Evolutionary conservation across 2,113 vertebrate species (phyloP).

Genomic region (Mormoops blainvillei): DNA sequence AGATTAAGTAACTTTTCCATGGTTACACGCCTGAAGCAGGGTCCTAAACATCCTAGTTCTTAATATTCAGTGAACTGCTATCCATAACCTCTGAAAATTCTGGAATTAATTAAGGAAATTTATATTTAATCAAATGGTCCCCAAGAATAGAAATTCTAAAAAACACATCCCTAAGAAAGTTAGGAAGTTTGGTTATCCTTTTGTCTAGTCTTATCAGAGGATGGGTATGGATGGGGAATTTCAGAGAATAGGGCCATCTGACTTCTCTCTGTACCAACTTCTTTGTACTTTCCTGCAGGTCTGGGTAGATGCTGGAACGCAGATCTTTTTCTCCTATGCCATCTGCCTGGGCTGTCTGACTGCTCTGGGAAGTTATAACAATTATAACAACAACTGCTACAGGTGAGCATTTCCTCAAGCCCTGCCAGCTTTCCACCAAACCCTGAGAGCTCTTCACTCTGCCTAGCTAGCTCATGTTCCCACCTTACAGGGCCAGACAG

Average conservation of each 20-base stretch:
- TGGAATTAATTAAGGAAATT: not conserved
- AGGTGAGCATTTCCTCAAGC: conserved; percentile 80
- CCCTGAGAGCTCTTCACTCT: not conserved
- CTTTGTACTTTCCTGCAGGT: conserved; percentile 81
- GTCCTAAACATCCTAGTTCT: not conserved
- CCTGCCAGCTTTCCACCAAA: not conserved
- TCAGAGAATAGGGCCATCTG: not conserved
- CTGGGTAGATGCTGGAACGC: conserved; percentile 98
- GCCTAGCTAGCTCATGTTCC: not conserved
- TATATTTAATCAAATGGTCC: not conserved
- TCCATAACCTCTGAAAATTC: not conserved
- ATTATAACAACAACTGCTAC: conserved; percentile 99
- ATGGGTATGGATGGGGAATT: not conserved
- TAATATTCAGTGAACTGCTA: not conserved
- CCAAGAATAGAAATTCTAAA: not conserved
- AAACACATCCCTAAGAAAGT: not conserved
- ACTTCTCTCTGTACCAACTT: not conserved
- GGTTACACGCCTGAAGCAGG: not conserved
- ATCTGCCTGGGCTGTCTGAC: conserved; percentile 98
- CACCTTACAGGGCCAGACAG: not conserved
- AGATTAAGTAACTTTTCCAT: not conserved
- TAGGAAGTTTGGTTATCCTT: not conserved
- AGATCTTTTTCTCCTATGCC: conserved; percentile 99
- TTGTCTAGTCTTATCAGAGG: not conserved
- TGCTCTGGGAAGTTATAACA: conserved; percentile 96